A percentile compares a stretch with the other conserved stretches of the same genome.
Conservation (phyloP, 2,888 invertebrate genomes). For the Geophilus truncorum region DNA sequence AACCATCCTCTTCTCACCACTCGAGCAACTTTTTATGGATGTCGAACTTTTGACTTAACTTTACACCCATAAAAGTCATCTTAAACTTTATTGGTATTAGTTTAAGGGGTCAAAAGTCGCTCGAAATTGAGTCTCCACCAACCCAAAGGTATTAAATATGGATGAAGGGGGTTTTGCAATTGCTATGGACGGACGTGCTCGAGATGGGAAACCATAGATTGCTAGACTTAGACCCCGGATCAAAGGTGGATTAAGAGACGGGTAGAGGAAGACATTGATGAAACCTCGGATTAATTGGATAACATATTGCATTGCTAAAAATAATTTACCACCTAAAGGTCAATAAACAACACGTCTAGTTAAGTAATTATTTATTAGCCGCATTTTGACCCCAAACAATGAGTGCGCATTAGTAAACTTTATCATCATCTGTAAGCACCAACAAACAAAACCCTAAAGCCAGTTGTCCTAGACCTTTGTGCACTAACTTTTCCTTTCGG, state of each 20-base stretch:
- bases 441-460: background rate
- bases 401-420: background rate
- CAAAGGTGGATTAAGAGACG: background rate
- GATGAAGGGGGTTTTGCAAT: slow-evolving; percentile 23
- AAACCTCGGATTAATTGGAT: background rate
- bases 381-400: background rate
- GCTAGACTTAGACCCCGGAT: background rate
- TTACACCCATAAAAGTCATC: slow-evolving; percentile 2
- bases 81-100: slow-evolving; percentile 2
- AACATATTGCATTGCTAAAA: background rate
- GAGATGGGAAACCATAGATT: background rate
- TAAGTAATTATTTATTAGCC: background rate
- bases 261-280: slow-evolving; percentile 13
- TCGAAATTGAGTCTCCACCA: background rate
- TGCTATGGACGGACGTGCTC: slow-evolving; percentile 1
- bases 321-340: background rate
- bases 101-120: slow-evolving; percentile 15
- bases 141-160: slow-evolving; percentile 14
- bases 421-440: background rate
- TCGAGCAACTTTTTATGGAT: background rate
- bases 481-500: background rate
- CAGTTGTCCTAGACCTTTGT: background rate
- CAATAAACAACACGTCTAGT: background rate
- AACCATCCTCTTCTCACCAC: background rate
- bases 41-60: background rate